These are phyloP conservation scores for Nomada hirtipes DNA, from an alignment of 2,888 invertebrate genomes.

Conservation along the genomic window DNA sequence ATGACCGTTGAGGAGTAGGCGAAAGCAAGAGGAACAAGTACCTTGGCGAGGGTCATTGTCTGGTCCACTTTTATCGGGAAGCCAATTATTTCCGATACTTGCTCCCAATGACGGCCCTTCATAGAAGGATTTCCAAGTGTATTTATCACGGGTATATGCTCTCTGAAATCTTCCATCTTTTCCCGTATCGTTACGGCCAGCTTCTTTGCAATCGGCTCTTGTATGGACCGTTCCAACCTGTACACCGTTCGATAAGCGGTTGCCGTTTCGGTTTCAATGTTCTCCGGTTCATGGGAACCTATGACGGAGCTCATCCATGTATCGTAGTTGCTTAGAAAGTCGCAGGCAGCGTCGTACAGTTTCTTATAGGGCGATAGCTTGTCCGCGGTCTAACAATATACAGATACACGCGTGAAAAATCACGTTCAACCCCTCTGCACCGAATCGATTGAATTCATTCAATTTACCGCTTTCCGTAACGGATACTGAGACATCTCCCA, in stretches of 20 bases:
- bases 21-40: too few species aligned
- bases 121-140: conserved; percentile 98
- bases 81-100: conserved; percentile 97
- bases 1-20: too few species aligned
- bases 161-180: conserved; percentile 94
- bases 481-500: conserved; percentile 96
- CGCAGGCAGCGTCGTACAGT: conserved; percentile 94
- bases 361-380: conserved; percentile 93
- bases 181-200: conserved; percentile 89
- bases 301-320: conserved; percentile 93
- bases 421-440: too few species aligned
- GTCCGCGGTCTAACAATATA: conserved; percentile 87
- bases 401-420: too few species aligned
- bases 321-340: conserved; percentile 93
- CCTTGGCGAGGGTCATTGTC: conserved; percentile 92
- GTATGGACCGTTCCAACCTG: conserved; percentile 95
- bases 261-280: conserved; percentile 92
- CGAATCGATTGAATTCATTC: too few species aligned
- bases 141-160: conserved; percentile 95
- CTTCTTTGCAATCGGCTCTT: conserved; percentile 89
- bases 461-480: conserved; percentile 88
- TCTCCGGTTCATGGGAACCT: conserved; percentile 94
- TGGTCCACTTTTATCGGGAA: conserved; percentile 95
- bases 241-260: conserved; percentile 90
- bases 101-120: conserved; percentile 96